Base-by-base conservation (phyloP, 1,140 invertebrate species). In the Drosophila equinoxialis region DNA sequence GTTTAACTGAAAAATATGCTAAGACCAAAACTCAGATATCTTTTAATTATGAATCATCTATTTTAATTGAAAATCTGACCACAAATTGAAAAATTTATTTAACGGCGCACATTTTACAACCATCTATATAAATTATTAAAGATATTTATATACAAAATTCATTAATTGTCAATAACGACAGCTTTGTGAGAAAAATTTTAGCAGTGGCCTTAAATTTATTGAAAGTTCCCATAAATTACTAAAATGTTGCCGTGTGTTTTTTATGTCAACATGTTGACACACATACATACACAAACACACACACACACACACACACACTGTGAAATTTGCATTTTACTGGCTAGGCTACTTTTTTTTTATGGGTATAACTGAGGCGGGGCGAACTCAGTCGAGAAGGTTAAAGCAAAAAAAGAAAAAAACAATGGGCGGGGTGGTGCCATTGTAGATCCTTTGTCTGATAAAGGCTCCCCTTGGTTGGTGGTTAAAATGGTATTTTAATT, bases 211-310 rank as follows among this genome's bases (percentile, higher is more conserved):
- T 35, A 14, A 63, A 66, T 61, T 51, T 65, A 71, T 64, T 84
- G 74, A 58, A 68, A 58, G 74, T 66, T 67, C 63, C 64, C 73
- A 84, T 84, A 85, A 81, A 77, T 80, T 85, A 85, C 68, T 65
- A 80, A 63, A 68, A 58, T 69, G 51, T 65, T 68, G 60, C 59
- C 65, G 65, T 68, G 62, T 59, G 61, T 62, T 51, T 51, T 51
- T 51, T 51, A 51, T 72, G 74, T 81, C 82, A 86, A 85, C 81
- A 69, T 72, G 74, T 81, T 86, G 82, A 78, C 68, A 77, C 45
- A 69, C 45, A 51, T 1, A 51, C 45, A 51, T 17, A 48, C 7
- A 20, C 45, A 48, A 17, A 20, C 17, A 51, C 7, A 10, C 45
- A 48, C 14, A 48, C 7, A 10, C 45, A 48, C 14, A 48, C 14